phyloP scores from a whole-genome alignment of 2,888 invertebrate species.

The Oscheius onirici region DNA sequence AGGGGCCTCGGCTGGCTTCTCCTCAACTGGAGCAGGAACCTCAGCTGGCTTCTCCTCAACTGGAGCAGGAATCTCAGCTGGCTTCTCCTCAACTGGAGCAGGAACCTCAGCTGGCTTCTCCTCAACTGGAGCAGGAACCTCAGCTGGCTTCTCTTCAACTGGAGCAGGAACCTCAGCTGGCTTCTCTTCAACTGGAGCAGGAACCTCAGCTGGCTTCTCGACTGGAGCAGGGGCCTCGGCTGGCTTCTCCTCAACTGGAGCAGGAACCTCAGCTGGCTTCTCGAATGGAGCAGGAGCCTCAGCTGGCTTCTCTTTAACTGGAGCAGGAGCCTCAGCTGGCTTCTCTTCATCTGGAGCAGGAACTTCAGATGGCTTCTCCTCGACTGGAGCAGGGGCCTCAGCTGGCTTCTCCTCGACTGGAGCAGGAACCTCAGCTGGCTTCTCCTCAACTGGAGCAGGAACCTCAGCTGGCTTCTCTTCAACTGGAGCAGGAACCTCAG shows the following conservation, averaged over 20 bases:
- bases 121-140: neutral
- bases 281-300: neutral
- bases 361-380: neutral
- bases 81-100: neutral
- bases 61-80: neutral
- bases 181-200: neutral
- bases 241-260: neutral
- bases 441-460: neutral
- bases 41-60: neutral
- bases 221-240: neutral
- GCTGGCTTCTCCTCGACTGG: neutral
- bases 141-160: neutral
- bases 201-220: neutral
- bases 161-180: neutral
- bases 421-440: neutral
- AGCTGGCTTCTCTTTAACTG: neutral
- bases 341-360: neutral
- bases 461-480: neutral
- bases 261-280: neutral
- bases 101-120: neutral
- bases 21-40: neutral
- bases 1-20: neutral
- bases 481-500: neutral
- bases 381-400: neutral
- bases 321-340: neutral